These are phyloP conservation scores for Trissonchulus latispiculum DNA, from an alignment of 2,888 invertebrate species.

Conservation along the genomic window DNA sequence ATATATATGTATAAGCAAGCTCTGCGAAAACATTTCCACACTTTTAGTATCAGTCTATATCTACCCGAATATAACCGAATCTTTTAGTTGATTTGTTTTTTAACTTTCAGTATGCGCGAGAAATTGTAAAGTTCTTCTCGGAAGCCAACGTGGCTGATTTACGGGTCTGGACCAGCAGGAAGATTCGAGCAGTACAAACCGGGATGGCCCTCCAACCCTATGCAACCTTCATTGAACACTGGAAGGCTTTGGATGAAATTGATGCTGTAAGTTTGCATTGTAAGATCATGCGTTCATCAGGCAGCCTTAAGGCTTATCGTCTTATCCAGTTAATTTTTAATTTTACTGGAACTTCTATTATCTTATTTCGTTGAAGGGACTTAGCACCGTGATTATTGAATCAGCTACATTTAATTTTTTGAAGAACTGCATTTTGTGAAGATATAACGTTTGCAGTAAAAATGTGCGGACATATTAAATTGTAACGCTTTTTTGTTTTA, in stretches of 20 bases:
- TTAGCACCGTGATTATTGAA: too few species aligned
- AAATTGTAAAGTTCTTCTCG: slow-evolving; percentile 69
- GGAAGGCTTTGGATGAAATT: slow-evolving; percentile 98
- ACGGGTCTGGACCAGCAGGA: slow-evolving; percentile 94
- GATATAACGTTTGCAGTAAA: too few species aligned
- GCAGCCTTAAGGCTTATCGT: too few species aligned
- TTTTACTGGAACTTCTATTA: too few species aligned
- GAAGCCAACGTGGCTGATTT: slow-evolving; percentile 70
- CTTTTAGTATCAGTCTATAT: not conserved
- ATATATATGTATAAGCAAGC: too few species aligned
- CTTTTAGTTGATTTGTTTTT: not conserved
- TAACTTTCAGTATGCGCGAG: slow-evolving; percentile 58
- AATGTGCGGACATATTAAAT: too few species aligned
- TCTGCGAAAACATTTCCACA: too few species aligned
- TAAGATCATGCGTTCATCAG: too few species aligned
- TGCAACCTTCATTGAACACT: slow-evolving; percentile 85
- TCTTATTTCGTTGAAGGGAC: too few species aligned
- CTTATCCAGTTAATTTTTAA: too few species aligned
- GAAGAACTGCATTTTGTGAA: too few species aligned
- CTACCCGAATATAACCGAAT: not conserved
- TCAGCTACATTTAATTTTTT: too few species aligned
- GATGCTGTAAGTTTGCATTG: slow-evolving; percentile 77
- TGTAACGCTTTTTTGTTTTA: slow-evolving; percentile 44
- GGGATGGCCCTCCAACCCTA: slow-evolving; percentile 60
- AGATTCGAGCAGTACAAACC: slow-evolving; percentile 89